phyloP scores from a whole-genome alignment of 92 coral and sea anemone genomes.

The Galaxea fascicularis region DNA sequence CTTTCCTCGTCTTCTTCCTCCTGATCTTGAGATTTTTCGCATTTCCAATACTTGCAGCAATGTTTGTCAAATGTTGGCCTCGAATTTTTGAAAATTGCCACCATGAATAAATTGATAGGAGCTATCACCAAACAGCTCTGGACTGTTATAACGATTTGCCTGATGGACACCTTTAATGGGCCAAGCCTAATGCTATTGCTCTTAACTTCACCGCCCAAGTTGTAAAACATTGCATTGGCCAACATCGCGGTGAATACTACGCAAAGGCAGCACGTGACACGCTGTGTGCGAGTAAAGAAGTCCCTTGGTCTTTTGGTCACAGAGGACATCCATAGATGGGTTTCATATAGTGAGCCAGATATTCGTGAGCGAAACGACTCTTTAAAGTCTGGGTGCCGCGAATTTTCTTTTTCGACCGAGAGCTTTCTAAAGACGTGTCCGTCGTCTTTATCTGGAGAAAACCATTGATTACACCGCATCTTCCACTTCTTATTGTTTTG shows the following conservation, averaged over 20 bases:
- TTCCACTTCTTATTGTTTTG: slow-evolving; percentile 48
- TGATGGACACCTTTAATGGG: slow-evolving; percentile 74
- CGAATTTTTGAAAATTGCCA: slow-evolving; percentile 68
- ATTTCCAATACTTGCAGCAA: not conserved
- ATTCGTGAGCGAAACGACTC: slow-evolving; percentile 59
- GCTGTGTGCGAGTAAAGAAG: slow-evolving; percentile 80
- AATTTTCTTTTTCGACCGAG: slow-evolving; percentile 31
- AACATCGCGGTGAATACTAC: slow-evolving; percentile 78
- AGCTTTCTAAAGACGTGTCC: slow-evolving; percentile 69
- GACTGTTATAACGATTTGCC: slow-evolving; percentile 67
- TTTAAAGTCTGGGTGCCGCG: slow-evolving; percentile 55
- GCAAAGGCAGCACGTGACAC: slow-evolving; percentile 84
- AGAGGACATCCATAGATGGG: slow-evolving; percentile 87
- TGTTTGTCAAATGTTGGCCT: not conserved
- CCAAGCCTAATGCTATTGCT: slow-evolving; percentile 72
- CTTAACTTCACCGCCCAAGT: slow-evolving; percentile 38
- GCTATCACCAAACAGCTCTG: slow-evolving; percentile 74
- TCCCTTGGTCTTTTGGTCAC: slow-evolving; percentile 73
- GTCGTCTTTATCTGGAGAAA: slow-evolving; percentile 75
- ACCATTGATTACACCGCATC: slow-evolving; percentile 73
- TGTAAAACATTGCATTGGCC: slow-evolving; percentile 88
- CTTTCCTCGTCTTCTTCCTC: slow-evolving; percentile 12
- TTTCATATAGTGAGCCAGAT: slow-evolving; percentile 71
- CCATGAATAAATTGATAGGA: slow-evolving; percentile 47
- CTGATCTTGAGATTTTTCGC: not conserved